Conservation (phyloP, 2,113 vertebrate genomes). For the Corydoras sp. region DNA sequence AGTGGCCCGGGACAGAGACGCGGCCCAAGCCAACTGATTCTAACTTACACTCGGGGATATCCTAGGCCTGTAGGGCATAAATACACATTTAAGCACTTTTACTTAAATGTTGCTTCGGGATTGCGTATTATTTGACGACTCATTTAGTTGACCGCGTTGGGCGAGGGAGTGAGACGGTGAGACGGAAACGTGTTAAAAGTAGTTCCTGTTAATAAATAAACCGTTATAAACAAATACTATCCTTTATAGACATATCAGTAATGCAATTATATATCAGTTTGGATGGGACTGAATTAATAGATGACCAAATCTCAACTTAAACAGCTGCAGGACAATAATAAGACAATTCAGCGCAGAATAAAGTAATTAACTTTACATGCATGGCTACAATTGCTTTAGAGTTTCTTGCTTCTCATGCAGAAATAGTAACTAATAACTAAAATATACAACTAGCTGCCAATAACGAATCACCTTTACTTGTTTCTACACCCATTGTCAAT, state of each 20-base stretch:
- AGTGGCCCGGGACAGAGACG: conserved; percentile 30
- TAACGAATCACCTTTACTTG: neutral
- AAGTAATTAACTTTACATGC: too few species aligned
- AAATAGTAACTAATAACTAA: too few species aligned
- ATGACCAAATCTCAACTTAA: too few species aligned
- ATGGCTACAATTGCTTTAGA: too few species aligned
- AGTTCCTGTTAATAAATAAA: neutral
- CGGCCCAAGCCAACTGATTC: conserved; percentile 22
- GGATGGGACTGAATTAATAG: too few species aligned
- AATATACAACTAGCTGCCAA: neutral
- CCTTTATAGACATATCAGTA: neutral
- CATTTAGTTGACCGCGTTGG: too few species aligned
- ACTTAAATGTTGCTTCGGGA: too few species aligned
- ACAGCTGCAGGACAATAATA: too few species aligned
- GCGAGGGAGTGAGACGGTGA: neutral
- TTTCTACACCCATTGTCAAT: neutral
- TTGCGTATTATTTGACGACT: too few species aligned
- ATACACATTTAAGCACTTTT: neutral
- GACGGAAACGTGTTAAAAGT: neutral
- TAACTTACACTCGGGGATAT: conserved; percentile 55
- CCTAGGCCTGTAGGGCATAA: conserved; percentile 52
- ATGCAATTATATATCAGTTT: neutral
- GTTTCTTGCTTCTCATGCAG: too few species aligned
- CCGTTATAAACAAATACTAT: neutral
- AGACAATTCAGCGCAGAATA: too few species aligned